Percentiles rank a stretch among this genome's conserved stretches.
Conservation (phyloP, 2,113 vertebrate species). For the Cardinalis cardinalis region DNA sequence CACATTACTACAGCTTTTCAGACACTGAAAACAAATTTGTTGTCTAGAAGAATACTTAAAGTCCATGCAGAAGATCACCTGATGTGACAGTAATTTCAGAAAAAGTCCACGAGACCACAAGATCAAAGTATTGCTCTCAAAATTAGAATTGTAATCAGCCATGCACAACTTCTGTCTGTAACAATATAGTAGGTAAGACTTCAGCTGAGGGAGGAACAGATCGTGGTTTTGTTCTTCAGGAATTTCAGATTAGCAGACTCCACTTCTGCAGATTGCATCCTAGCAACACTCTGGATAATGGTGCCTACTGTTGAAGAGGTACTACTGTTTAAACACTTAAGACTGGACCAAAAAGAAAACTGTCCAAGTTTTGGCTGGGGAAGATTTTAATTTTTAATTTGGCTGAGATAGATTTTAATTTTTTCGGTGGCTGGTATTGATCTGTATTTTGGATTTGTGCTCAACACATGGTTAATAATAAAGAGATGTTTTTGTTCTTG, state of each 20-base stretch:
- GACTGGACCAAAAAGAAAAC: not conserved
- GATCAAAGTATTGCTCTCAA: not conserved
- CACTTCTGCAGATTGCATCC: not conserved
- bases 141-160: not conserved
- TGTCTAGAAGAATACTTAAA: not conserved
- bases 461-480: not conserved
- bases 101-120: fast-evolving
- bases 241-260: not conserved
- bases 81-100: not conserved
- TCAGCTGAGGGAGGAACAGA: not conserved
- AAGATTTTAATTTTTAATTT: not conserved
- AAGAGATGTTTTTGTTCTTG: not conserved
- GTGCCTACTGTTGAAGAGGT: not conserved
- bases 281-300: not conserved
- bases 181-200: not conserved
- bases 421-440: not conserved
- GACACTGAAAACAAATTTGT: not conserved
- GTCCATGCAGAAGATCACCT: not conserved
- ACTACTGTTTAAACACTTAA: not conserved
- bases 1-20: not conserved
- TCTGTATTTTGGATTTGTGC: not conserved
- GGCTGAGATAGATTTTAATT: not conserved
- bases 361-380: not conserved
- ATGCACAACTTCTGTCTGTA: not conserved
- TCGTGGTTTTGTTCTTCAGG: not conserved